Evolutionary conservation across 2,797 vertebrate genomes (phyloP), one percentile per base, ranked within the genome.

Genomic region (Sciaenops ocellatus): DNA sequence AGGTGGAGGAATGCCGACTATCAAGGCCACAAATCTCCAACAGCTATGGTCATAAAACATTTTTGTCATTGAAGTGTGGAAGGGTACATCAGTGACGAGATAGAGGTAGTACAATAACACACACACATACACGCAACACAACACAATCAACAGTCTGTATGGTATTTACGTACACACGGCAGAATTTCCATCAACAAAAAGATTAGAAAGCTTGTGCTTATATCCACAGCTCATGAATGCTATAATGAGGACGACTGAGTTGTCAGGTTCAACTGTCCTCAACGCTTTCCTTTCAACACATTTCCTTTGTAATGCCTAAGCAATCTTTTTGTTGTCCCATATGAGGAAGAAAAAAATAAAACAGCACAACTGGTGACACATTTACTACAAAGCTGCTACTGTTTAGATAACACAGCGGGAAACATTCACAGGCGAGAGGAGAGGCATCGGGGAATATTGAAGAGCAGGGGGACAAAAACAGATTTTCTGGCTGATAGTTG

Each of bases 191-290:
- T 79, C 87, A 70, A 60, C 51, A 78, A 26, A 75, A 46, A 62
- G 70, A 86, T 88, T n/a, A 82, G 57, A 61, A 55, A n/a, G 66
- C 52, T 54, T 66, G 57, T 79, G 75, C 48, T 72, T 74, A 66
- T 42, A 79, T 87, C 55, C 50, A 70, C 71, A 75, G 80, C 79
- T 83, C 81, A 79, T 87, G 78, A 86, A 85, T 82, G 75, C 46
- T 54, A 67, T 69, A 83, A 90, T 82, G 80, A 87, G 42, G 63
- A 83, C n/a, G 48, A 67, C 56, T 12, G 54, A 69, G 69, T 56
- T 67, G 75, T 73, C 77, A 83, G 80, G 67, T 88, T 76, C 70
- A 44, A 73, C 75, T 55, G 38, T 68, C 47, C 76, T 79, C 75
- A 54, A 24, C 6, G 4, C 24, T 68, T 69, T 57, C 60, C 57